Base-by-base conservation (phyloP, 2,113 vertebrate genomes). In the Cottus gobio region DNA sequence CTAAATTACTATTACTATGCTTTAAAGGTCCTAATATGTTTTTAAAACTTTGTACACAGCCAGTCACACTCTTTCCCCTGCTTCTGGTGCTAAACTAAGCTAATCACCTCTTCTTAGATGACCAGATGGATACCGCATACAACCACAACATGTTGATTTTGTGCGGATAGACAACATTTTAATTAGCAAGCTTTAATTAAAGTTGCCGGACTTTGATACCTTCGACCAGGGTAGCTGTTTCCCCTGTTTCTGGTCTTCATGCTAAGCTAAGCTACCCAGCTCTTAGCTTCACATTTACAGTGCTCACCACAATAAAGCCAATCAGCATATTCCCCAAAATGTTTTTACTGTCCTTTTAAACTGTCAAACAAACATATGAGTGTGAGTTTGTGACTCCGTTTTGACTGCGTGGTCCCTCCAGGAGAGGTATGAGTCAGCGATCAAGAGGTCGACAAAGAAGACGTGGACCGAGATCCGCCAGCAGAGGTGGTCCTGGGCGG, bases 401-500 rank as follows among this genome's bases (percentile, higher is more conserved):
- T 16, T 39, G 26, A 36, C 42, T 0, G 0, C 48, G 24, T 34
- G 36, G 1, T 13, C 12, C 12, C 46, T 44, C 4, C 91, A 99
- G 98, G 96, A 98, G 82, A 95, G 97, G 84, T 99, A 99, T 0
- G 97, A 99, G 87, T 95, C 97, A 0, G 98, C 97, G 7, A 97
- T 99, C 83, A 98, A 96, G 93, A 93, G 97, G 78, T 97, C 96
- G 0, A 95, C 95, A 30, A 99, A 98, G 95, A 99, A 98, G 93
- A 98, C 97, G 0, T 99, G 98, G 98, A 96, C 98, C 0, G 97
- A 99, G 92, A 99, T 99, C 94, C 97, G 97, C 79, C 97, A 98
- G 91, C 97, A 99, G 94, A 94, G 97, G 77, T 99, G 97, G 97
- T 99, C 97, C 30, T 99, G 97, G 97, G 97, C 98, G 0, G 97